Base-by-base conservation (phyloP, 2,113 vertebrate genomes). In the Bos javanicus region DNA sequence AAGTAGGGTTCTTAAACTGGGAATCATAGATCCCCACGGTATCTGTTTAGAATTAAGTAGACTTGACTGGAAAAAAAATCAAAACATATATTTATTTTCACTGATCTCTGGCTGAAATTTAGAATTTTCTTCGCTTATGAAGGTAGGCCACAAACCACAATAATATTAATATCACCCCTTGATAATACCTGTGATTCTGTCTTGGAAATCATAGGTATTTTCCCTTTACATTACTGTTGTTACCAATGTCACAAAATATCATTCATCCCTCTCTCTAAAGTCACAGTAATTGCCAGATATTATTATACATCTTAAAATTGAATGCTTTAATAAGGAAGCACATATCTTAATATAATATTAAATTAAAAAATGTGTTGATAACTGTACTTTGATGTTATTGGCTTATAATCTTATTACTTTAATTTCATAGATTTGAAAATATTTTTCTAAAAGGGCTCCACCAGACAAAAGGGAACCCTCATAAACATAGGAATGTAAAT, bases 31-130 rank as follows among this genome's bases (percentile, higher is more conserved):
- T 33, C 60, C 76, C 30, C 62, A 83, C 30, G 3, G 8, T 23
- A 74, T 91, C 56, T 95, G 82, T 28, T 92, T 92, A 88, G 23
- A 84, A 67, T 30, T 87, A 50, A 95, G n/a, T 48, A 33, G 87
- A 89, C 36, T 21, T 67, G 74, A 62, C 26, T 36, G 82, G 7
- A 15, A 30, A 80, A 93, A 90, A 94, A 90, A 88, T 64, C 15
- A 74, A 71, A 71, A 39, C 56, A 88, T n/a, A 48, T 50, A 60
- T 87, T 93, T 96, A 67, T 97, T 96, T 97, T 96, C 46, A 92
- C 59, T 95, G 48, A 85, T 89, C 50, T 86, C 14, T 76, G 62
- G 23, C 87, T 88, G 50, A 90, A 96, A 85, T 78, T 91, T 82
- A 92, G 82, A 83, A 36, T 48, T 97, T 93, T 48, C 26, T 60